phyloP scores from a whole-genome alignment of 2,113 vertebrate genomes.

The Canis aureus region DNA sequence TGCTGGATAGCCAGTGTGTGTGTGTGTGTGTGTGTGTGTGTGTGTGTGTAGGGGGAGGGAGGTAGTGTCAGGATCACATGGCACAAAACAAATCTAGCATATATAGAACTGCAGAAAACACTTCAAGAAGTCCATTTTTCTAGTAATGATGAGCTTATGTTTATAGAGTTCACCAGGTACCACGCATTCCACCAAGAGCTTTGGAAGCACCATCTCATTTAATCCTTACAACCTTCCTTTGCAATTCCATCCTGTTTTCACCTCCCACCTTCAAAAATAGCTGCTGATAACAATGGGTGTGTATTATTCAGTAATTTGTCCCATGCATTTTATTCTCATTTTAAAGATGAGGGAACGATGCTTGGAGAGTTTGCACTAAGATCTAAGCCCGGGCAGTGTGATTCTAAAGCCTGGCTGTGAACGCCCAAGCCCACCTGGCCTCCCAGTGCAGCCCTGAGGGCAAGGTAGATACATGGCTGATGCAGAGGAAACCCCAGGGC shows the following conservation, averaged over 20 bases:
- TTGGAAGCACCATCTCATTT: not conserved
- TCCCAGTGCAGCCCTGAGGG: fast-evolving
- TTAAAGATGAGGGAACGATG: not conserved
- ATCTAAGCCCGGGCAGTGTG: not conserved
- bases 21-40: not conserved
- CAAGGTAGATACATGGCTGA: not conserved
- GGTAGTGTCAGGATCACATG: not conserved
- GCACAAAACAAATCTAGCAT: not conserved
- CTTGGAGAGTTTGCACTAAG: not conserved
- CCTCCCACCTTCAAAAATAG: not conserved
- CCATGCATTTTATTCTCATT: slow-evolving; percentile 1
- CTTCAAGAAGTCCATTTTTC: not conserved
- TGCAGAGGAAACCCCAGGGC: not conserved
- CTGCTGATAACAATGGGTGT: not conserved
- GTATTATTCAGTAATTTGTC: not conserved
- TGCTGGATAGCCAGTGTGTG: not conserved
- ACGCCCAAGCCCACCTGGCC: not conserved
- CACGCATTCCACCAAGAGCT: not conserved
- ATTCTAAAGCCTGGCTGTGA: not conserved
- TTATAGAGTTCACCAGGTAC: not conserved
- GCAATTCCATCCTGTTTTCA: not conserved
- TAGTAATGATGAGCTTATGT: not conserved
- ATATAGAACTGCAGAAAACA: not conserved
- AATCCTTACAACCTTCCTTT: not conserved
- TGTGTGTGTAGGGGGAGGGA: not conserved